phyloP scores from a whole-genome alignment of 2,888 invertebrate genomes.

The Tigriopus californicus region DNA sequence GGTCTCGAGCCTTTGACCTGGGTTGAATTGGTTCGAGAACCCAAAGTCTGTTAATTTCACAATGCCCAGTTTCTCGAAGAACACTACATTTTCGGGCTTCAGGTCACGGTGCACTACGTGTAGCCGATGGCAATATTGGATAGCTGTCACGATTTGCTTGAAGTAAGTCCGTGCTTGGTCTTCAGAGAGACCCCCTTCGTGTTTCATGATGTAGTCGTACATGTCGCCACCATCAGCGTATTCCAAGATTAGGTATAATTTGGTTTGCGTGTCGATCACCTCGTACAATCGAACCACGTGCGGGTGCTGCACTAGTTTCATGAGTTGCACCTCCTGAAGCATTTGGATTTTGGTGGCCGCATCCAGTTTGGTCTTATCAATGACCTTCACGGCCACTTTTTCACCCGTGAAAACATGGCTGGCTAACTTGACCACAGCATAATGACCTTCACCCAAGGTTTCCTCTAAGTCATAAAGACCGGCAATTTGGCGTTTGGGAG shows the following conservation, averaged over 20 bases:
- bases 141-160: slow-evolving; percentile 82
- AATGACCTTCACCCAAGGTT: slow-evolving; percentile 93
- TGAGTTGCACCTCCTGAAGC: slow-evolving; percentile 74
- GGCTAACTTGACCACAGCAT: slow-evolving; percentile 93
- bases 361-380: slow-evolving; percentile 94
- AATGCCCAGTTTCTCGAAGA: slow-evolving; percentile 87
- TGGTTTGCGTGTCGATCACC: slow-evolving; percentile 97
- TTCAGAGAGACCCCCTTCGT: slow-evolving; percentile 39
- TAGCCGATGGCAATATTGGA: slow-evolving; percentile 86
- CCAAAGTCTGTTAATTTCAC: slow-evolving; percentile 99
- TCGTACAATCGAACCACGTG: slow-evolving; percentile 95
- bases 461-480: slow-evolving; percentile 94
- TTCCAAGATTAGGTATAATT: slow-evolving; percentile 87
- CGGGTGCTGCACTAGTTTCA: slow-evolving; percentile 98
- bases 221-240: slow-evolving; percentile 95
- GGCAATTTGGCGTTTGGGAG: slow-evolving; percentile 49
- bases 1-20: slow-evolving; percentile 58
- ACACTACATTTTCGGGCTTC: slow-evolving; percentile 98
- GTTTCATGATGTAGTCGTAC: slow-evolving; percentile 90
- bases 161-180: slow-evolving; percentile 41
- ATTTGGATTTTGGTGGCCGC: slow-evolving; percentile 86
- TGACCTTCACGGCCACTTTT: slow-evolving; percentile 90
- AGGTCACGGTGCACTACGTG: slow-evolving; percentile 74
- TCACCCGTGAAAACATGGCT: slow-evolving; percentile 97
- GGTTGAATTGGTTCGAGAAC: slow-evolving; percentile 60